Evolutionary conservation across 2,113 vertebrate species (phyloP).

Genomic region (Calonectris borealis): DNA sequence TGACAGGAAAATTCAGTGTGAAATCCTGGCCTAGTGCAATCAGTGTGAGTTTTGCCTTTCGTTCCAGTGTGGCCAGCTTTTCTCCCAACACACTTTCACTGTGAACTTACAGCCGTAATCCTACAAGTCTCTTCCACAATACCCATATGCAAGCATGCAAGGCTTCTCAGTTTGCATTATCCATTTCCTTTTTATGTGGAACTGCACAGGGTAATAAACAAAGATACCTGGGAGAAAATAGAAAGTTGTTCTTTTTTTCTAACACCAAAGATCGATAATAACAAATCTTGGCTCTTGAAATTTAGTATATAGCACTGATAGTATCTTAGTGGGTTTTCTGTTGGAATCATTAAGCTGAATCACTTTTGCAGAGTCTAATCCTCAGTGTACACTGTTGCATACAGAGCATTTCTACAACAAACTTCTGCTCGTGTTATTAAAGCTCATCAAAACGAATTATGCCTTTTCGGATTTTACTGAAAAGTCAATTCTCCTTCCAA

Average conservation of each 20-base stretch:
- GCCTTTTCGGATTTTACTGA: background rate
- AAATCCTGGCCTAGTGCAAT: background rate
- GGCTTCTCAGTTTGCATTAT: background rate
- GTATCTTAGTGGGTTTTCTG: background rate
- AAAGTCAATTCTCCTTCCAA: background rate
- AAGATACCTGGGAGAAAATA: background rate
- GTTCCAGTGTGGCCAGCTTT: background rate
- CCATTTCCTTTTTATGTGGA: background rate
- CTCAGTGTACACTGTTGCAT: background rate
- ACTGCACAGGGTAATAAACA: background rate
- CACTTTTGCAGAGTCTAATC: background rate
- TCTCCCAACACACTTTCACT: background rate
- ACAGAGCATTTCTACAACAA: background rate
- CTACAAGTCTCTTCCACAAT: background rate
- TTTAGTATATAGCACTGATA: background rate
- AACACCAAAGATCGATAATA: background rate
- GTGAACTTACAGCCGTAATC: background rate
- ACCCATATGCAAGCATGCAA: background rate
- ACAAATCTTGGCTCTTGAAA: background rate
- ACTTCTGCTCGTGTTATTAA: background rate
- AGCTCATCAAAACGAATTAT: background rate
- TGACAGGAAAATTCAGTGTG: background rate
- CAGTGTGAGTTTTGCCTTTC: background rate
- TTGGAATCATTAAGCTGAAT: background rate
- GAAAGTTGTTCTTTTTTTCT: background rate